Percentiles rank a stretch among this genome's conserved stretches.
Conservation (phyloP, 1,140 invertebrate species). For the Zaprionus inermis region DNA sequence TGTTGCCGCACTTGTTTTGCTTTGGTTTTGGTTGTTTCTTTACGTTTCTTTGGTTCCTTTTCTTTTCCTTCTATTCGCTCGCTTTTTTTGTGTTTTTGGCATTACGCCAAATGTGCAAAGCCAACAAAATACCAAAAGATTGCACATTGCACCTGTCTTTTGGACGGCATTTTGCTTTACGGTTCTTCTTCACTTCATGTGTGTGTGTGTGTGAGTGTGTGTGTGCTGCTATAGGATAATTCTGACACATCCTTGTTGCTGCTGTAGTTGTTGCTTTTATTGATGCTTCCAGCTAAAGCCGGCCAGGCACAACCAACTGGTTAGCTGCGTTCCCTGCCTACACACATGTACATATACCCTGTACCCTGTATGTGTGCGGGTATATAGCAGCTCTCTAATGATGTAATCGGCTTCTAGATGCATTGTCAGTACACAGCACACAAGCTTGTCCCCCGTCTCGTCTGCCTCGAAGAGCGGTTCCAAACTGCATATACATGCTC, state of each 20-base stretch:
- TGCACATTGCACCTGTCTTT: slow-evolving; percentile 80
- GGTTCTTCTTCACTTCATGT: slow-evolving; percentile 18
- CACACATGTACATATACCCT: not conserved
- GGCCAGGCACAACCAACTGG: slow-evolving; percentile 12
- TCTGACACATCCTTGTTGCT: slow-evolving; percentile 54
- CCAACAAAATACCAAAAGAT: slow-evolving; percentile 83
- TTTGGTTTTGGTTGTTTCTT: slow-evolving; percentile 21
- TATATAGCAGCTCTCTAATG: not conserved
- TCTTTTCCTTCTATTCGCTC: slow-evolving; percentile 17
- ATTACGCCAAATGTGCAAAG: slow-evolving; percentile 81
- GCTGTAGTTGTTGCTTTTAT: slow-evolving; percentile 32
- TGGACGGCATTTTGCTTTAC: slow-evolving; percentile 68
- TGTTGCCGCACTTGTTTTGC: slow-evolving; percentile 64
- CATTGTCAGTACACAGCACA: not conserved
- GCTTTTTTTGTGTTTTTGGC: slow-evolving; percentile 71
- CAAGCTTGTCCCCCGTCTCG: not conserved
- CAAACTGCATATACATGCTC: not conserved
- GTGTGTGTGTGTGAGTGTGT: slow-evolving; percentile 18
- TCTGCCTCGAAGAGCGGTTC: too few species aligned
- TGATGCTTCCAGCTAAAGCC: slow-evolving; percentile 42
- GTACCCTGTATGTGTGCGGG: not conserved
- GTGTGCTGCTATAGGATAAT: slow-evolving; percentile 26
- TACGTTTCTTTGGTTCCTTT: not conserved
- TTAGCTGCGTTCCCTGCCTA: not conserved
- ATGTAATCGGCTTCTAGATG: not conserved